A percentile compares a stretch with the other conserved stretches of the same genome.
Evolutionary conservation across 2,888 invertebrate species (phyloP).

Genomic region (Apomyelois bistriatella): DNA sequence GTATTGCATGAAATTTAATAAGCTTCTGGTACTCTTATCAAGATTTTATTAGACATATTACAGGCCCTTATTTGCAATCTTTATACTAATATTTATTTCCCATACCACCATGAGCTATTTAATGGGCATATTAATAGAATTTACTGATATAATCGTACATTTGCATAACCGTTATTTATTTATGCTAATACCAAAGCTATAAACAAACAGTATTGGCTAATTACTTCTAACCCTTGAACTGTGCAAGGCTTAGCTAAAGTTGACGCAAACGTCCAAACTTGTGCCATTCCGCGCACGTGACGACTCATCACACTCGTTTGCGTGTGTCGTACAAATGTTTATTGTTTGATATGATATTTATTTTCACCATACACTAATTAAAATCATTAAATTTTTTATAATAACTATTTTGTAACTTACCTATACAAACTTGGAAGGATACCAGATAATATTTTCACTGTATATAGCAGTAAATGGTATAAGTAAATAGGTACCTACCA

Average conservation of each 20-base stretch:
- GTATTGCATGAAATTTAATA: too few relatives aligned
- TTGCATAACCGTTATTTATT: conserved; percentile 8
- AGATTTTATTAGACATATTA: neutral
- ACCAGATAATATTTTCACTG: too few relatives aligned
- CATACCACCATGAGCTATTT: neutral
- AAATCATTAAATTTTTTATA: too few relatives aligned
- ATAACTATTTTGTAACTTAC: too few relatives aligned
- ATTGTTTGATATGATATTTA: conserved; percentile 10
- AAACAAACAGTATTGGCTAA: conserved; percentile 33
- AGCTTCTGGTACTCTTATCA: neutral
- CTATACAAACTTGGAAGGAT: too few relatives aligned
- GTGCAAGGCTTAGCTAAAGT: conserved; percentile 15
- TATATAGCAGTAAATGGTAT: too few relatives aligned
- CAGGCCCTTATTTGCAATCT: neutral
- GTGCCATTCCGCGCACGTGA: conserved; percentile 45
- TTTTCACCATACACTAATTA: neutral
- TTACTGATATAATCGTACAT: conserved; percentile 2
- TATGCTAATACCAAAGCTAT: neutral
- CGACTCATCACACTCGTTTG: conserved; percentile 15
- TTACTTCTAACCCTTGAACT: conserved; percentile 44
- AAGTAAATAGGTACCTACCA: too few relatives aligned
- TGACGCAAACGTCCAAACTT: conserved; percentile 33
- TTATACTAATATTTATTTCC: neutral
- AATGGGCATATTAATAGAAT: neutral
- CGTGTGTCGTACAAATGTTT: conserved; percentile 19